Base-by-base conservation (phyloP, 2,797 vertebrate species). In the Tarsius wallacei region DNA sequence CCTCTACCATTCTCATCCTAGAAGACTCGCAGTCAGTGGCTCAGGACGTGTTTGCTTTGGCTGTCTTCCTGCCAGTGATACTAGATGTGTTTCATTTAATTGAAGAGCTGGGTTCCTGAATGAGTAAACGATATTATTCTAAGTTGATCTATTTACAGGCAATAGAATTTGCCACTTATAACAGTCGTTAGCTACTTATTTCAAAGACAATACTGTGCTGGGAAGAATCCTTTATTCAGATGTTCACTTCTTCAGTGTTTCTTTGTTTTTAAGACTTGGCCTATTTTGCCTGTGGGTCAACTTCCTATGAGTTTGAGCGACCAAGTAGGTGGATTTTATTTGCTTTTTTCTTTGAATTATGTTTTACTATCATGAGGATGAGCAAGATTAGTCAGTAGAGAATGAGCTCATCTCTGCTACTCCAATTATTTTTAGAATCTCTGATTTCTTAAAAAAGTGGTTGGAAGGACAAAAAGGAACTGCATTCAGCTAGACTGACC, bases 351-450 rank as follows among this genome's bases (percentile, higher is more conserved):
- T 97, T 84, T 84, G 22, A 86, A 85, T 81, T 87, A 55, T 59
- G 42, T 95, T 93, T 96, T 73, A 73, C 28, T 70, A 13, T 74
- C 21, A 24, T 77, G 88, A 95, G 64, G 86, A 82, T 51, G 42
- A 82, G 4, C 36, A 70, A 66, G 10, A 7, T 80, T 82, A 76
- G 36, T 24, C 42, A 61, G 64, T 71, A 85, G 77, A 83, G 26
- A 73, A 36, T 71, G 63, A 64, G 14, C 71, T 90, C 33, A 36
- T 77, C 53, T 71, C 83, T 96, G 61, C 70, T 88, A 36, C 17
- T 82, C 21, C 10, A 84, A 68, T 24, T 78, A n/a, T 26, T 93
- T 97, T 95, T 61, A 96, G 94, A 91, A n/a, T 31, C 73, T 90
- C 82, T 89, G 33, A 82, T 93, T 94, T 80, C 19, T 74, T 86